Percentiles rank a stretch among this genome's conserved stretches.
phyloP scores from a whole-genome alignment of 2,113 vertebrate species.

The Centrocercus urophasianus region DNA sequence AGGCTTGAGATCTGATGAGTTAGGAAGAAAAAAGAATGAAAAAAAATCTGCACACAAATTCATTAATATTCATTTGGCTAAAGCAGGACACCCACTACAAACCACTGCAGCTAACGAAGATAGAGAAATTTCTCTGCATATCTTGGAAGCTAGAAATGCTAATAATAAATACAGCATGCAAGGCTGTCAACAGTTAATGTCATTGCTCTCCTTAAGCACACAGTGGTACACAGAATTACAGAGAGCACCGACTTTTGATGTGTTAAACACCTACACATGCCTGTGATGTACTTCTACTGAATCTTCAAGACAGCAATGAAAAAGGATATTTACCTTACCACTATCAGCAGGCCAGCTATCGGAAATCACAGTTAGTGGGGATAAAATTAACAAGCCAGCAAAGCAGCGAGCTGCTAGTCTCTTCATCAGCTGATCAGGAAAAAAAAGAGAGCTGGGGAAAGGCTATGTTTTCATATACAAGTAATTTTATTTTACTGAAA shows the following conservation, averaged over 20 bases:
- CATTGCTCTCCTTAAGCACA: conserved; percentile 80
- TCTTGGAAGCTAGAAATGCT: conserved; percentile 80
- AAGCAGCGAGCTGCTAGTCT: conserved; percentile 99
- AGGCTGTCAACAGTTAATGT: conserved; percentile 86
- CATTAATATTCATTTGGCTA: conserved; percentile 84
- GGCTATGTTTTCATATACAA: conserved; percentile 99
- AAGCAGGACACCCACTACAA: conserved; percentile 77
- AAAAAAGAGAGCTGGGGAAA: conserved; percentile 95
- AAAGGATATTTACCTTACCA: conserved; percentile 98
- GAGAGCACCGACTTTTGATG: conserved; percentile 81
- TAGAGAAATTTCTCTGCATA: conserved; percentile 77
- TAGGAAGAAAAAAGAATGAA: conserved; percentile 69
- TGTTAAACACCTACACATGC: conserved; percentile 90
- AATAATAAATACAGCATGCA: conserved; percentile 86
- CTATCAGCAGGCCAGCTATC: conserved; percentile 95
- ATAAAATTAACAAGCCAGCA: conserved; percentile 99
- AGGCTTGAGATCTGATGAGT: conserved; percentile 77
- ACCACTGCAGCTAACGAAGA: conserved; percentile 78
- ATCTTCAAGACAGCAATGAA: conserved; percentile 89
- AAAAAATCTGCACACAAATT: conserved; percentile 74
- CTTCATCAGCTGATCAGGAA: conserved; percentile 99
- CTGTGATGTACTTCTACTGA: conserved; percentile 89
- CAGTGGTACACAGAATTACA: conserved; percentile 79
- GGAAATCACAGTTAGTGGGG: conserved; percentile 97
- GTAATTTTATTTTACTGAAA: conserved; percentile 95